Conservation (phyloP, 1,140 invertebrate species). For the Euwallacea fornicatus region DNA sequence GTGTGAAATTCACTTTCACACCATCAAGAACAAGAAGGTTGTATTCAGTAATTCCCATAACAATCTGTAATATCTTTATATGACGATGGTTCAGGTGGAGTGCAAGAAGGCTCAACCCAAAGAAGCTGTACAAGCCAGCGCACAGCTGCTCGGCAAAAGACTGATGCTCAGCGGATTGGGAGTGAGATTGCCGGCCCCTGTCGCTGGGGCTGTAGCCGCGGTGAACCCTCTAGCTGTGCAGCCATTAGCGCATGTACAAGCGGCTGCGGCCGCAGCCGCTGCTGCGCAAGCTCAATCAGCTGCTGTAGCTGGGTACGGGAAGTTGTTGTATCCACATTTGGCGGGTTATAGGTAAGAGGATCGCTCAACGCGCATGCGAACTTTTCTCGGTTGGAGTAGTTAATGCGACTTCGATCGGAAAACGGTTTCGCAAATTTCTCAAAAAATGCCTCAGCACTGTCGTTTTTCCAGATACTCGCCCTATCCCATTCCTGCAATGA, state of each 20-base stretch:
- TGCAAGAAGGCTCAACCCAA: slow-evolving; percentile 93
- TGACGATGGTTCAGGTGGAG: slow-evolving; percentile 56
- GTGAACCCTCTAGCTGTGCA: slow-evolving; percentile 63
- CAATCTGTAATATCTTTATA: neutral
- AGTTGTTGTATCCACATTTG: slow-evolving; percentile 66
- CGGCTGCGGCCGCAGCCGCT: slow-evolving; percentile 60
- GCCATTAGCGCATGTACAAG: slow-evolving; percentile 61
- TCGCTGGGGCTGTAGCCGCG: slow-evolving; percentile 59
- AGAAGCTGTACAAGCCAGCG: slow-evolving; percentile 76
- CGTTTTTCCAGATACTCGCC: slow-evolving; percentile 60
- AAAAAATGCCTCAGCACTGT: neutral
- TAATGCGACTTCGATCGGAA: too few relatives aligned
- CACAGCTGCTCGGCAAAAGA: slow-evolving; percentile 71
- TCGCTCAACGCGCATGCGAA: too few relatives aligned
- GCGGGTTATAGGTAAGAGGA: slow-evolving; percentile 62
- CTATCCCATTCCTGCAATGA: slow-evolving; percentile 58
- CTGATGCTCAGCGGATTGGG: slow-evolving; percentile 70
- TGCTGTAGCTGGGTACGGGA: slow-evolving; percentile 65
- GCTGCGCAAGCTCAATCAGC: slow-evolving; percentile 49
- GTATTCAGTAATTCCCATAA: neutral
- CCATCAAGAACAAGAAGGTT: slow-evolving; percentile 88
- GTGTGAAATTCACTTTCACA: slow-evolving; percentile 89
- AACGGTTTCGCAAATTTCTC: too few relatives aligned
- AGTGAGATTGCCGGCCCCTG: slow-evolving; percentile 63
- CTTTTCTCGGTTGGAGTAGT: too few relatives aligned